Conservation (phyloP, 1,140 invertebrate genomes). For the Drosophila busckii region DNA sequence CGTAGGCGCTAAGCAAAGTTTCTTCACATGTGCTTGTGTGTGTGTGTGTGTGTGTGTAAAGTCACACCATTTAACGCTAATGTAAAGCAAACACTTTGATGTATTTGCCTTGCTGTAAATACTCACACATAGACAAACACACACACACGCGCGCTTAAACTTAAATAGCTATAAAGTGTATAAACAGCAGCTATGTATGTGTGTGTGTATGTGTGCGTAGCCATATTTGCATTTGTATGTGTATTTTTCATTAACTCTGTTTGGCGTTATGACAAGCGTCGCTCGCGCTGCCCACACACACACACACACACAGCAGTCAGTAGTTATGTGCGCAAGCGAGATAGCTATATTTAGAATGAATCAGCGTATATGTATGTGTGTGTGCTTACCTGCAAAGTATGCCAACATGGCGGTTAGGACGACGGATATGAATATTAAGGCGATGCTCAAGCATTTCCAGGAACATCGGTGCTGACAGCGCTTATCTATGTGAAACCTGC, state of each 20-base stretch:
- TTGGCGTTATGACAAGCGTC: slow-evolving; percentile 48
- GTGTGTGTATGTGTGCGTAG: slow-evolving; percentile 16
- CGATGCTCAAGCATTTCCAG: slow-evolving; percentile 96
- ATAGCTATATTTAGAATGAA: too few species aligned
- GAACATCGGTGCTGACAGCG: slow-evolving; percentile 94
- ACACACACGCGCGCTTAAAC: not conserved
- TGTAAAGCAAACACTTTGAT: slow-evolving; percentile 72
- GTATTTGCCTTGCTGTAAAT: slow-evolving; percentile 70
- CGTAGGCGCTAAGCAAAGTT: slow-evolving; percentile 36
- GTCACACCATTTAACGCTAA: slow-evolving; percentile 76
- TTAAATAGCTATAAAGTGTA: slow-evolving; percentile 26
- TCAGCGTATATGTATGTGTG: too few species aligned
- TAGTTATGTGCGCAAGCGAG: too few species aligned
- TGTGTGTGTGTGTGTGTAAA: slow-evolving; percentile 45
- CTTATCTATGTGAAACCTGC: slow-evolving; percentile 93
- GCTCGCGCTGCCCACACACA: slow-evolving; percentile 19
- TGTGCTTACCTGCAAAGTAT: slow-evolving; percentile 94
- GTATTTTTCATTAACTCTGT: slow-evolving; percentile 70
- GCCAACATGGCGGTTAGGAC: slow-evolving; percentile 93
- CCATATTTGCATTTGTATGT: slow-evolving; percentile 52
- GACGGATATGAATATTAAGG: slow-evolving; percentile 92
- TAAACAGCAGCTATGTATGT: slow-evolving; percentile 4
- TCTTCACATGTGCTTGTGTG: slow-evolving; percentile 20
- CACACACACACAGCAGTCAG: not conserved
- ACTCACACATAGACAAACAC: slow-evolving; percentile 14